A percentile compares a stretch with the other conserved stretches of the same genome.
Evolutionary conservation across 2,797 vertebrate species (phyloP).

Genomic region (Pygocentrus nattereri): DNA sequence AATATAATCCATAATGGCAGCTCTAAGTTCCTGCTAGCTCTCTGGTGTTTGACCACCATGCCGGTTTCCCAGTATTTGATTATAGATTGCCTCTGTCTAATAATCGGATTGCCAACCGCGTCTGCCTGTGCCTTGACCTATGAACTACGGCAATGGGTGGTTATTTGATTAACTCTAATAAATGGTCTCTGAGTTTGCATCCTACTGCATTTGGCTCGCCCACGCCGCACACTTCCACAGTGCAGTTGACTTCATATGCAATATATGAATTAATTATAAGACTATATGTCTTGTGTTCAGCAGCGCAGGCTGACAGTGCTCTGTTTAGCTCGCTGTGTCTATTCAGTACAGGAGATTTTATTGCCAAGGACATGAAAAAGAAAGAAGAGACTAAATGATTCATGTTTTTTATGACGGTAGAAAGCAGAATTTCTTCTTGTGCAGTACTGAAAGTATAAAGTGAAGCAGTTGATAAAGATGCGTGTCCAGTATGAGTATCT

Average conservation of each 20-base stretch:
- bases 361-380: neutral
- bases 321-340: neutral
- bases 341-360: neutral
- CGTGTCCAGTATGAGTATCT: no score
- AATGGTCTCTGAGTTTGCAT: neutral
- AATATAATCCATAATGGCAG: neutral
- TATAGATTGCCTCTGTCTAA: neutral
- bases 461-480: neutral
- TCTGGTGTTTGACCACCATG: no score
- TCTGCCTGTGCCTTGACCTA: neutral
- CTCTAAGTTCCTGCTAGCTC: neutral
- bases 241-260: neutral
- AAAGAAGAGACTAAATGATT: neutral
- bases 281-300: neutral
- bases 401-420: neutral
- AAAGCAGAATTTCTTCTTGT: neutral
- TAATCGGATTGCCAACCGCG: no score
- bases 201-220: neutral
- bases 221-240: neutral
- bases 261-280: neutral
- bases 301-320: neutral
- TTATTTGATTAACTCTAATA: neutral
- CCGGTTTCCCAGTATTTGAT: neutral
- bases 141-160: neutral
- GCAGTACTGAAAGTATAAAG: neutral